These are phyloP conservation scores for Helostoma temminkii DNA, from an alignment of 2,797 vertebrate species.

Conservation along the genomic window DNA sequence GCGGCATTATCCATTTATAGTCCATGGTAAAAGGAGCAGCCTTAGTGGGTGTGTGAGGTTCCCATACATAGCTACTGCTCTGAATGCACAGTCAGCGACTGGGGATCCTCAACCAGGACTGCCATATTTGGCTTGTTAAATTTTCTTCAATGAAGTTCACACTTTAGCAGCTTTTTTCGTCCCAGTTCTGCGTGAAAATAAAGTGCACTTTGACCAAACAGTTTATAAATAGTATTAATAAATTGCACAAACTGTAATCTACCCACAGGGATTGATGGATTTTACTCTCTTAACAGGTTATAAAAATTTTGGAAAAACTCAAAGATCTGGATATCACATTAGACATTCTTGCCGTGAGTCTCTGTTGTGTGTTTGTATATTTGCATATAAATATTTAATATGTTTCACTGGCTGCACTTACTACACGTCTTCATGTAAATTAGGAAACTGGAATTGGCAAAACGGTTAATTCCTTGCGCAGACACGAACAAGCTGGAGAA, in stretches of 20 bases:
- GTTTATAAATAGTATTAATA: background rate
- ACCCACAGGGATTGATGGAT: background rate
- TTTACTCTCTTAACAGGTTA: conserved; percentile 80
- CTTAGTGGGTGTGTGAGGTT: conserved; percentile 63
- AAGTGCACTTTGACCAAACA: background rate
- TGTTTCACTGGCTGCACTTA: conserved; percentile 17
- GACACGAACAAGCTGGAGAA: conserved; percentile 83
- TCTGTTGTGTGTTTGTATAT: conserved; percentile 2
- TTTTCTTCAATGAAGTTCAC: conserved; percentile 21
- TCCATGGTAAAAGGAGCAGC: conserved; percentile 70
- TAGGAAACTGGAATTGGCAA: conserved; percentile 91
- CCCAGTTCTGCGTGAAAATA: background rate
- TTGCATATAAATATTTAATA: background rate
- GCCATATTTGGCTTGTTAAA: conserved; percentile 72
- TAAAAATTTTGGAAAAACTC: conserved; percentile 86
- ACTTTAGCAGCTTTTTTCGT: conserved; percentile 17
- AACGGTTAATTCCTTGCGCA: conserved; percentile 87
- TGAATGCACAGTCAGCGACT: conserved; percentile 82
- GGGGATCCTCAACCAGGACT: conserved; percentile 65
- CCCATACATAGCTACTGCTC: conserved; percentile 79
- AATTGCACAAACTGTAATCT: background rate
- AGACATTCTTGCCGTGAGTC: conserved; percentile 89
- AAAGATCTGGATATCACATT: conserved; percentile 87
- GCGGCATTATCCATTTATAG: conserved; percentile 82
- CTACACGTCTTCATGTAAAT: conserved; percentile 9